Percentiles rank a stretch among this genome's conserved stretches.
Conservation (phyloP, 2,113 vertebrate genomes). For the Podarcis cretensis region DNA sequence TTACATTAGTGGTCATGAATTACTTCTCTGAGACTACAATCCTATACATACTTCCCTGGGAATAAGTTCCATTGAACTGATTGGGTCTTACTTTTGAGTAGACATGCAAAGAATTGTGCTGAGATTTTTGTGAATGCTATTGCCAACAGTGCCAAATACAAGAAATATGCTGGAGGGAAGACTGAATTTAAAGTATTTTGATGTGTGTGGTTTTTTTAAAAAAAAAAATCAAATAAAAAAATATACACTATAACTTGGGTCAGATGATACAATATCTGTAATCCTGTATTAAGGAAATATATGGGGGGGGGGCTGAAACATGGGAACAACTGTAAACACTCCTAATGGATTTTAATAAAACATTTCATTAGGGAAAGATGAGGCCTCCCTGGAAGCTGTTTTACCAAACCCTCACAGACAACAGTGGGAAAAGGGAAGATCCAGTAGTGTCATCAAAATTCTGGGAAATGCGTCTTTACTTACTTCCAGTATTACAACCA, state of each 20-base stretch:
- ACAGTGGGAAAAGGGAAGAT: constrained; percentile 78
- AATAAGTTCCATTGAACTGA: background rate
- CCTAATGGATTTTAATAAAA: background rate
- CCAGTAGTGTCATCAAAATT: constrained; percentile 69
- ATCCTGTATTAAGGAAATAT: background rate
- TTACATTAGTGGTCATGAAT: background rate
- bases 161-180: background rate
- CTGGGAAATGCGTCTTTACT: constrained; percentile 80
- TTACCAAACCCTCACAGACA: constrained; percentile 59
- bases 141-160: background rate
- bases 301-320: background rate
- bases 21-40: background rate
- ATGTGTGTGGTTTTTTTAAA: background rate
- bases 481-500: constrained; percentile 72
- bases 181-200: background rate
- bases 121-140: background rate
- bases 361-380: constrained; percentile 32
- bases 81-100: background rate
- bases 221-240: background rate
- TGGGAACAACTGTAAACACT: background rate
- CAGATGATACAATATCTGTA: background rate
- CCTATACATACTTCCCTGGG: background rate
- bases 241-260: background rate
- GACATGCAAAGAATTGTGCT: background rate
- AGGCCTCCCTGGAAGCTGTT: constrained; percentile 15